Conservation (phyloP, 2,797 vertebrate species). For the Neosilurus hyrtlii region DNA sequence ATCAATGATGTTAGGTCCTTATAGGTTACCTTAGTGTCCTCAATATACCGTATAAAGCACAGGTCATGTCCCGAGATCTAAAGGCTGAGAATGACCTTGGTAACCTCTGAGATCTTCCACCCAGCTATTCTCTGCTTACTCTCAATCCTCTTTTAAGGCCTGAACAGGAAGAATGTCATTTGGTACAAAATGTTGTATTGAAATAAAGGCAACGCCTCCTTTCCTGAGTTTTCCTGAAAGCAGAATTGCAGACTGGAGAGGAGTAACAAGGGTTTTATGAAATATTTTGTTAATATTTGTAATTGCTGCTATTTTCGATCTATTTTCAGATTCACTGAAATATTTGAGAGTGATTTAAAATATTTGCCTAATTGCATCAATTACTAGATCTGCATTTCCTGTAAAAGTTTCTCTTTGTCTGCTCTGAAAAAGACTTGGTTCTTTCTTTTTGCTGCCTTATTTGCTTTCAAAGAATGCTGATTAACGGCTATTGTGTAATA, state of each 20-base stretch:
- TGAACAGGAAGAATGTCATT: constrained; percentile 57
- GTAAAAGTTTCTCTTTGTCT: background rate
- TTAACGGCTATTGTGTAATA: background rate
- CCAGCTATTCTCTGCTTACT: constrained; percentile 46
- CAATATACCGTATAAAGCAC: background rate
- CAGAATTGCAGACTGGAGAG: constrained; percentile 38
- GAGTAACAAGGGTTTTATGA: constrained; percentile 36
- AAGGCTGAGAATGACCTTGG: constrained; percentile 30
- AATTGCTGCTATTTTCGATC: constrained; percentile 37
- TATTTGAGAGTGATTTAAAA: background rate
- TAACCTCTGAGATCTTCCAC: constrained; percentile 40
- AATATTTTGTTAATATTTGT: constrained; percentile 20
- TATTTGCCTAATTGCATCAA: background rate
- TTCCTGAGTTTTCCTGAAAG: constrained; percentile 46
- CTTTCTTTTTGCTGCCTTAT: background rate
- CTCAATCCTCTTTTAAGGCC: constrained; percentile 32
- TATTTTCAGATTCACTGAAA: constrained; percentile 32
- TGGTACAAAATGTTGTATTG: constrained; percentile 54
- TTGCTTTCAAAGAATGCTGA: background rate
- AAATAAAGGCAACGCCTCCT: constrained; percentile 47
- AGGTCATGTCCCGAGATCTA: constrained; percentile 28
- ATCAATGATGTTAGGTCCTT: background rate
- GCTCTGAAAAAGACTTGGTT: background rate
- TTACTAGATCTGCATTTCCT: background rate
- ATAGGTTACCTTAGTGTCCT: background rate